Conservation (phyloP, 2,113 vertebrate species). For the Erythrocercus mccallii region DNA sequence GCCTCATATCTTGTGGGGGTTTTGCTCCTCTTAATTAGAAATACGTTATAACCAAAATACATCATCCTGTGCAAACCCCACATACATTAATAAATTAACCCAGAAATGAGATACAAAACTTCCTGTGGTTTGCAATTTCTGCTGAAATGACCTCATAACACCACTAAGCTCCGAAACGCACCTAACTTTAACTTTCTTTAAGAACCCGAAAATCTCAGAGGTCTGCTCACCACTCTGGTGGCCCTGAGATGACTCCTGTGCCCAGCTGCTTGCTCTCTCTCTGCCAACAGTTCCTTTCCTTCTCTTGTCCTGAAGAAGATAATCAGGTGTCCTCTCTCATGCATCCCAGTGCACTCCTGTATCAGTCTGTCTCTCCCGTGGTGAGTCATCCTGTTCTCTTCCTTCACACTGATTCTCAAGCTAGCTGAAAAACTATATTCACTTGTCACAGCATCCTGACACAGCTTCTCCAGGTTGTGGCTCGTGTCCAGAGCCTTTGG, state of each 20-base stretch:
- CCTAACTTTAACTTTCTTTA: background rate
- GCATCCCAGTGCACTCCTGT: background rate
- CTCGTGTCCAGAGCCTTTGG: background rate
- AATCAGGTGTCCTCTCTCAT: background rate
- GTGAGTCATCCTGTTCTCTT: background rate
- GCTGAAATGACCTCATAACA: background rate
- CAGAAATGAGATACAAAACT: background rate
- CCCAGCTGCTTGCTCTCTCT: background rate
- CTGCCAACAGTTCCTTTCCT: background rate
- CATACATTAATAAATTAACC: background rate
- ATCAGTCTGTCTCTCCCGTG: background rate
- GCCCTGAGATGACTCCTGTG: background rate
- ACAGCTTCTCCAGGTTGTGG: background rate
- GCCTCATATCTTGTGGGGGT: background rate
- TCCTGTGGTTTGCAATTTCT: constrained; percentile 3
- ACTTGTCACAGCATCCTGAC: background rate
- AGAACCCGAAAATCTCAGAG: background rate
- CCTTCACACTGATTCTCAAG: background rate
- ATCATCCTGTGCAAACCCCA: background rate
- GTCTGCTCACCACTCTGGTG: background rate
- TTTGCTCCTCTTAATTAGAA: background rate
- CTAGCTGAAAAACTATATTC: background rate
- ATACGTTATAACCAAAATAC: background rate
- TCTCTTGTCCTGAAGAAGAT: background rate
- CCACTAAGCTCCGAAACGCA: background rate